phyloP scores from a whole-genome alignment of 2,113 vertebrate species.

The Psilopsiagon aymara region DNA sequence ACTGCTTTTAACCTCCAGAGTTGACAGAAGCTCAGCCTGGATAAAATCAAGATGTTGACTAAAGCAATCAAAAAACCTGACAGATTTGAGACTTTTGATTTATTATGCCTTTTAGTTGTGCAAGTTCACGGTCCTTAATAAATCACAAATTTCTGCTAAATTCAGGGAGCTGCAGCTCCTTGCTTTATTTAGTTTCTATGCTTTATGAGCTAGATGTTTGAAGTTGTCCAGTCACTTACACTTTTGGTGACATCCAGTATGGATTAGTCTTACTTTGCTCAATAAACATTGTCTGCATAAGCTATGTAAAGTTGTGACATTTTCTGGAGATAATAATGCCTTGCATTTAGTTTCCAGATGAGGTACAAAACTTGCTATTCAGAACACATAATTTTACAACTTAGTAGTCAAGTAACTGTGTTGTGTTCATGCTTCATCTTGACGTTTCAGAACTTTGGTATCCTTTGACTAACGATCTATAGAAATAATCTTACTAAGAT shows the following conservation, averaged over 20 bases:
- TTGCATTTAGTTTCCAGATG: not conserved
- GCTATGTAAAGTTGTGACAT: not conserved
- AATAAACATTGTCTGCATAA: not conserved
- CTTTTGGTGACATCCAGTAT: not conserved
- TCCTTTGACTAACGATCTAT: not conserved
- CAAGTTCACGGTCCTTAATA: not conserved
- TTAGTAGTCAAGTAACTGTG: not conserved
- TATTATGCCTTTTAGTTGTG: not conserved
- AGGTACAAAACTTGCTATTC: not conserved
- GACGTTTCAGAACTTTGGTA: not conserved
- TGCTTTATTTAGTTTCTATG: constrained; percentile 5
- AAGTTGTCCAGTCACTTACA: not conserved
- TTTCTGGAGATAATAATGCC: not conserved
- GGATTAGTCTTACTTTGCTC: not conserved
- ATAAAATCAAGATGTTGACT: not conserved
- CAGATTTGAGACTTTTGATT: not conserved
- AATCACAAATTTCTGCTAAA: not conserved
- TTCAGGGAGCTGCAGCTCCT: not conserved
- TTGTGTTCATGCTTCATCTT: not conserved
- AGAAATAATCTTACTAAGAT: not conserved
- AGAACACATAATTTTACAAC: not conserved
- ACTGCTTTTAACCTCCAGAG: not conserved
- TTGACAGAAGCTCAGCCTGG: not conserved
- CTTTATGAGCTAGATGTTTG: not conserved
- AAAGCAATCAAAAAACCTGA: not conserved